phyloP scores from a whole-genome alignment of 2,888 invertebrate species.

The Nomada hirtipes region DNA sequence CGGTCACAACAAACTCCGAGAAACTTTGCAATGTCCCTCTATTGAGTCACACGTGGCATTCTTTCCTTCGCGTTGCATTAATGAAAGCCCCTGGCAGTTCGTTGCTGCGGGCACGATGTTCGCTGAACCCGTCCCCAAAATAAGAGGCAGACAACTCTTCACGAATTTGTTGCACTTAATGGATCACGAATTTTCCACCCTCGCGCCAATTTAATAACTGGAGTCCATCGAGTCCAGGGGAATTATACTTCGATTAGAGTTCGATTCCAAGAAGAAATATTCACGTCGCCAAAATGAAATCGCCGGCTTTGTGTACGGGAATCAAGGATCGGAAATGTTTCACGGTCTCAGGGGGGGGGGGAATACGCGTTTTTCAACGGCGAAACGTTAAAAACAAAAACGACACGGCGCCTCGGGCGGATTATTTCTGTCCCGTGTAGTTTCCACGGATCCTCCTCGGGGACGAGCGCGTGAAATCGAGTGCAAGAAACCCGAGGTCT shows the following conservation, averaged over 20 bases:
- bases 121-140: background rate
- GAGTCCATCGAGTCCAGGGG: too few species aligned
- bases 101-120: slow-evolving; percentile 8
- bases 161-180: background rate
- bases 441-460: slow-evolving; percentile 7
- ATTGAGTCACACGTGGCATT: slow-evolving; percentile 14
- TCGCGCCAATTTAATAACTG: too few species aligned
- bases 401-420: slow-evolving; percentile 33
- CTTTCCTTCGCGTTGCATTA: slow-evolving; percentile 21
- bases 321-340: too few species aligned
- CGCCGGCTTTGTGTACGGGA: too few species aligned
- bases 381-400: slow-evolving; percentile 7
- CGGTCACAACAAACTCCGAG: slow-evolving; percentile 5
- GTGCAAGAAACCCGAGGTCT: slow-evolving; percentile 55
- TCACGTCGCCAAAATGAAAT: too few species aligned
- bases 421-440: slow-evolving; percentile 45
- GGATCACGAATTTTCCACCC: background rate
- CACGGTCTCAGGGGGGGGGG: too few species aligned
- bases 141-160: too few species aligned
- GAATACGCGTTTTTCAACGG: background rate
- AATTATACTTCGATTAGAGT: too few species aligned
- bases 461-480: slow-evolving; percentile 34
- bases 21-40: slow-evolving; percentile 2
- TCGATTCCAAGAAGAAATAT: too few species aligned
- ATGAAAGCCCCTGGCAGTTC: slow-evolving; percentile 9